Conservation (phyloP, 1,140 invertebrate species). For the Temnothorax nylanderi region DNA sequence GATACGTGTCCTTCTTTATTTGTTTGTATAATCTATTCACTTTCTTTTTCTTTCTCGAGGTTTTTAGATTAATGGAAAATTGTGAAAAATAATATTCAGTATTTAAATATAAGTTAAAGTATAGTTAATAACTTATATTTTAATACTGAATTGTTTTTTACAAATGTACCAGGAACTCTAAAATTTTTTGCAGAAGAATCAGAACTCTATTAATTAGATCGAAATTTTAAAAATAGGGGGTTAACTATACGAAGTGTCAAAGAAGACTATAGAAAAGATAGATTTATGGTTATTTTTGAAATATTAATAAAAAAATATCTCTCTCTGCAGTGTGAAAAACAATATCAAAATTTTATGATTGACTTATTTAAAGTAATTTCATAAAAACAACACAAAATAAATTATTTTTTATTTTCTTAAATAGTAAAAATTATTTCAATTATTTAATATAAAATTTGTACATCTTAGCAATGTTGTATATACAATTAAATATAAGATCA, state of each 20-base stretch:
- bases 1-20: neutral
- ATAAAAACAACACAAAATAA: neutral
- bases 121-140: neutral
- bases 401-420: neutral
- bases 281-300: neutral
- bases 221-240: neutral
- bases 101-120: too few species aligned
- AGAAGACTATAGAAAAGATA: neutral
- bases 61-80: neutral
- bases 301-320: neutral
- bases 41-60: neutral
- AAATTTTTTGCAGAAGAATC: neutral
- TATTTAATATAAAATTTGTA: neutral
- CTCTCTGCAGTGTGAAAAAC: neutral
- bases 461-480: neutral
- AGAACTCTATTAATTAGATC: neutral
- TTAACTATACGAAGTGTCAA: neutral
- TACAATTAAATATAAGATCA: neutral
- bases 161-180: neutral
- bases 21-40: neutral
- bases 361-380: neutral
- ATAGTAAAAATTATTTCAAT: neutral
- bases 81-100: neutral
- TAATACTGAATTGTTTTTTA: neutral
- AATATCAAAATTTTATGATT: neutral